Evolutionary conservation across 2,113 vertebrate species (phyloP).

Genomic region (Sclerurus mexicanus): DNA sequence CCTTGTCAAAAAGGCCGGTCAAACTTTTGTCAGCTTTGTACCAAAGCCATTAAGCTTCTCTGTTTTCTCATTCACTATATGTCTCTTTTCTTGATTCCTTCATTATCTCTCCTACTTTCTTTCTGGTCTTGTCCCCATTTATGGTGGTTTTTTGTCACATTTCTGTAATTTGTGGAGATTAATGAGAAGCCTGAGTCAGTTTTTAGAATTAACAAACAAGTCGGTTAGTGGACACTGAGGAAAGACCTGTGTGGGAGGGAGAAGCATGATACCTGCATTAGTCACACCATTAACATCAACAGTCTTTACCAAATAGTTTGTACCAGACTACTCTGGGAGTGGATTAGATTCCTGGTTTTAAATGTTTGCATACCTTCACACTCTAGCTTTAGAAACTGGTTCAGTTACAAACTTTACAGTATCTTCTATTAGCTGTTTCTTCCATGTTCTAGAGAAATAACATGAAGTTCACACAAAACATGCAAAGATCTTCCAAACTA

Average conservation of each 20-base stretch:
- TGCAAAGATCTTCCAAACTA: background rate
- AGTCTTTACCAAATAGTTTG: background rate
- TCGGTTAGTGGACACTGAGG: background rate
- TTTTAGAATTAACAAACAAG: background rate
- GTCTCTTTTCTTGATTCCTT: background rate
- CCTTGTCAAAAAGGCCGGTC: background rate
- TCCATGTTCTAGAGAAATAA: background rate
- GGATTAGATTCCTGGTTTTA: background rate
- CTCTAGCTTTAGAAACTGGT: background rate
- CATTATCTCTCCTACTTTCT: background rate
- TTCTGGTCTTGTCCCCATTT: background rate
- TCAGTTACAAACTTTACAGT: background rate
- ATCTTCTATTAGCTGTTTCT: background rate
- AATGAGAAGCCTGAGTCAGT: background rate
- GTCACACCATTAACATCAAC: background rate
- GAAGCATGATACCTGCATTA: background rate
- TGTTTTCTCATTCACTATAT: background rate
- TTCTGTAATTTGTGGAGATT: background rate
- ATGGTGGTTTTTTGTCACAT: background rate
- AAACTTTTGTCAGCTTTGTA: background rate
- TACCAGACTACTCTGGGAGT: background rate
- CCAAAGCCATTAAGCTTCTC: background rate
- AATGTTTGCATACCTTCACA: background rate
- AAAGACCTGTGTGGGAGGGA: background rate
- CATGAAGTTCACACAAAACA: rapidly evolving